Evolutionary conservation across 1,140 invertebrate genomes (phyloP).

Genomic region (Macrobrachium rosenbergii): DNA sequence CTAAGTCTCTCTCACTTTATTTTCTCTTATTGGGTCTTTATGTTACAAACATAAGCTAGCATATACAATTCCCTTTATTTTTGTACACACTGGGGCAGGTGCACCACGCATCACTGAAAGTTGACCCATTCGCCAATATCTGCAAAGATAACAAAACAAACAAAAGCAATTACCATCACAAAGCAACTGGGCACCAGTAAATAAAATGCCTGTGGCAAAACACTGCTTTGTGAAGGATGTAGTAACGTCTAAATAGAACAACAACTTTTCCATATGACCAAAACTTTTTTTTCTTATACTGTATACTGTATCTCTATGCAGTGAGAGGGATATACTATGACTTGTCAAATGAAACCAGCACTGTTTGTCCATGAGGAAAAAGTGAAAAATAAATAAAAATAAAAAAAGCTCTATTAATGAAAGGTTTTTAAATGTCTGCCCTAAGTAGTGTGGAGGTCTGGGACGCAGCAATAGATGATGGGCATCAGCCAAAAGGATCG

Average conservation of each 20-base stretch:
- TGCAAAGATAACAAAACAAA: slow-evolving; percentile 65
- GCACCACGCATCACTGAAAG: slow-evolving; percentile 52
- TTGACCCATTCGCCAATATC: slow-evolving; percentile 47
- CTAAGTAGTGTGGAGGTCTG: slow-evolving; percentile 53
- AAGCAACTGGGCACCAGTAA: slow-evolving; percentile 54
- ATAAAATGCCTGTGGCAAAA: slow-evolving; percentile 33
- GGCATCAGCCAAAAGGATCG: slow-evolving; percentile 60
- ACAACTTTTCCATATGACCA: slow-evolving; percentile 1
- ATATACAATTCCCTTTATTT: slow-evolving; percentile 44
- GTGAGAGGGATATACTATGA: slow-evolving; percentile 27
- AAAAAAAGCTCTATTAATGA: slow-evolving; percentile 45
- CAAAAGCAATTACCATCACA: slow-evolving; percentile 62
- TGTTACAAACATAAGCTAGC: slow-evolving; percentile 23
- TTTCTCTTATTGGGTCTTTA: background rate
- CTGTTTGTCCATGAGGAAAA: slow-evolving; percentile 26
- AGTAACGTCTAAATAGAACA: slow-evolving; percentile 17
- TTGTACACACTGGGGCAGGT: slow-evolving; percentile 38
- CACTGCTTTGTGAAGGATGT: slow-evolving; percentile 58
- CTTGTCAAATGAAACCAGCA: slow-evolving; percentile 35
- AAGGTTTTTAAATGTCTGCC: slow-evolving; percentile 49
- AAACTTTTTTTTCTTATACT: slow-evolving; percentile 9
- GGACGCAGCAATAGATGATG: slow-evolving; percentile 58
- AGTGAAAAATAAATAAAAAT: slow-evolving; percentile 4
- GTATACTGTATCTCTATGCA: background rate
- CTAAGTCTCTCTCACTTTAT: background rate